Evolutionary conservation across 2,888 invertebrate genomes (phyloP), one percentile per base, ranked within the genome.

Genomic region (Diogma glabrata): DNA sequence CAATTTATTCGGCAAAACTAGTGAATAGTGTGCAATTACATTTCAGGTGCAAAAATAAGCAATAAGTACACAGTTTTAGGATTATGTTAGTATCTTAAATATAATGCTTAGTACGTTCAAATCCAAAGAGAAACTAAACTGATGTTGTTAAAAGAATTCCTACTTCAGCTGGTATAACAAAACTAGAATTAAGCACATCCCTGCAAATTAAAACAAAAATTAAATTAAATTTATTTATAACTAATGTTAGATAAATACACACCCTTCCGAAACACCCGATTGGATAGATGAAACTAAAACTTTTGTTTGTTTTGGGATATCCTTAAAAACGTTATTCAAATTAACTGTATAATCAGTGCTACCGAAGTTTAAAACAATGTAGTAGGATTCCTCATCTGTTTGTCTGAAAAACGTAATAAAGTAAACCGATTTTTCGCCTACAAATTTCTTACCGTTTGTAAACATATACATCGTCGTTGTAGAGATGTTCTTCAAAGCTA

Each of bases 291-390:
- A 22, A 2, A 23, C 14, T 24, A 46, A 5, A 24, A 46, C 17
- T 46, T 16, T 46, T 16, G 24, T 16, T 3, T 7, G n/a, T 9
- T 26, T 16, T 46, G 3, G 23, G 10, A 46, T 22, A 2, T 24
- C 14, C 10, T 16, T 9, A 14, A 46, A 46, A 4, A 46, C 16
- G 14, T 4, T 17, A 14, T 46, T n/a, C 26, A 46, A 26, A 46
- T 46, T 26, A 8, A 46, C 24, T 16, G n/a, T 16, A 10, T 24
- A 46, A 26, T 22, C 22, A 16, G 7, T 26, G 23, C 24, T 24
- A 16, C 46, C 46, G 24, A 26, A 46, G 10, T 46, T 46, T 16
- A 46, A 46, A 5, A 46, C 26, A 26, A 46, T 10, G 16, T 16
- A 10, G 10, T 14, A 46, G 17, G 9, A 17, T 24, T 46, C 46